Percentiles rank a stretch among this genome's conserved stretches.
Evolutionary conservation across 1,140 invertebrate species (phyloP).

Genomic region (Palaemon carinicauda): DNA sequence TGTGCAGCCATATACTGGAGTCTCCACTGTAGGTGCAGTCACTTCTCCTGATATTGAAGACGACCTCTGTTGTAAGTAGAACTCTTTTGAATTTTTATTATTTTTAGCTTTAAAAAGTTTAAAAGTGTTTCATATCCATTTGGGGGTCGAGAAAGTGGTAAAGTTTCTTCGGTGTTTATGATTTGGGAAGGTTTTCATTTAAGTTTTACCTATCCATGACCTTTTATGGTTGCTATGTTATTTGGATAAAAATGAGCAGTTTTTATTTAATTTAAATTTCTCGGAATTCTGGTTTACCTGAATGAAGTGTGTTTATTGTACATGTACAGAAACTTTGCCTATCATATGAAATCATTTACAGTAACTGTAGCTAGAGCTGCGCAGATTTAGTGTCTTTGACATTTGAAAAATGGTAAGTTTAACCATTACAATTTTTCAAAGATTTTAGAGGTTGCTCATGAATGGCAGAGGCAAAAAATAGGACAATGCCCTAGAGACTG

Average conservation of each 20-base stretch:
- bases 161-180: not conserved
- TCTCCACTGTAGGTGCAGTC: not conserved
- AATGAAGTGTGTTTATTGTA: not conserved
- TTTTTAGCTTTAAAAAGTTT: not conserved
- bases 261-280: not conserved
- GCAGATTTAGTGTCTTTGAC: no score
- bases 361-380: no score
- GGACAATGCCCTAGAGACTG: no score
- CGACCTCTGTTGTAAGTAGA: conserved; percentile 53
- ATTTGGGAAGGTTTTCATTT: no score
- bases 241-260: no score
- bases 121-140: not conserved
- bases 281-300: not conserved
- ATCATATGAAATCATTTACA: no score
- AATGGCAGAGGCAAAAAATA: no score
- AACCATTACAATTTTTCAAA: no score
- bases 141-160: not conserved
- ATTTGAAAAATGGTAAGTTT: no score
- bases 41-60: conserved; percentile 33
- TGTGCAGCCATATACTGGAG: conserved; percentile 68
- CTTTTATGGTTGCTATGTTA: not conserved
- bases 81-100: not conserved
- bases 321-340: no score
- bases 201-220: not conserved
- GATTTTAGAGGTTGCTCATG: no score